Percentiles rank a stretch among this genome's conserved stretches.
Conservation (phyloP, 1,140 invertebrate species). For the Magallana gigas region DNA sequence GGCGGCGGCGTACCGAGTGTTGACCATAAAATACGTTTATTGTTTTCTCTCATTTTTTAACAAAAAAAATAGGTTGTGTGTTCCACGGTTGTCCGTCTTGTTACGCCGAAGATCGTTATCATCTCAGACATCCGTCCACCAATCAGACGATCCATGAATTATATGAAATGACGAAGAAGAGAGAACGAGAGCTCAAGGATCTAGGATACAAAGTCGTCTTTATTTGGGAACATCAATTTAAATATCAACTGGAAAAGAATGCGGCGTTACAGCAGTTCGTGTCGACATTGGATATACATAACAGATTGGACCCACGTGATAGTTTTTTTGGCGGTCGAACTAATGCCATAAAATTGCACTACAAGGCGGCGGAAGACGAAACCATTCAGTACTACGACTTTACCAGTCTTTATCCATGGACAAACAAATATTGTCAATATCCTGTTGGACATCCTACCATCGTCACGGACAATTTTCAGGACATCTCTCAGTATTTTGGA, state of each 20-base stretch:
- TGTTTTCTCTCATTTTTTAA: not conserved
- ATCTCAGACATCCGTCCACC: constrained; percentile 27
- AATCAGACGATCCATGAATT: constrained; percentile 50
- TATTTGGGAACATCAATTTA: constrained; percentile 45
- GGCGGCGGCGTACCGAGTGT: not conserved
- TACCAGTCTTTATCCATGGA: constrained; percentile 50
- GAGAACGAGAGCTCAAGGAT: constrained; percentile 1
- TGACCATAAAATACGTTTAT: not conserved
- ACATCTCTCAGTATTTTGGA: constrained; percentile 40
- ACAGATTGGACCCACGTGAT: constrained; percentile 46
- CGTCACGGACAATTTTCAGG: constrained; percentile 42
- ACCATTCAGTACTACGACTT: constrained; percentile 47
- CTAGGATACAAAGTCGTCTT: constrained; percentile 28
- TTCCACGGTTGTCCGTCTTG: constrained; percentile 48
- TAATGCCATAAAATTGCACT: constrained; percentile 45
- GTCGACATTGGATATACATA: constrained; percentile 24
- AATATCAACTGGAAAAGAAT: constrained; percentile 25
- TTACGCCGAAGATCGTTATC: constrained; percentile 40
- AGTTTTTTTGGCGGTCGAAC: constrained; percentile 54
- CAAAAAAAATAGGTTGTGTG: constrained; percentile 42
- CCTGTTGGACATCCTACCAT: constrained; percentile 47
- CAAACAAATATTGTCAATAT: constrained; percentile 48
- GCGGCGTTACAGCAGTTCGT: constrained; percentile 13
- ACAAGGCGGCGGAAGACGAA: constrained; percentile 23
- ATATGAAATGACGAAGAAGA: constrained; percentile 40